A percentile compares a stretch with the other conserved stretches of the same genome.
Evolutionary conservation across 2,113 vertebrate species (phyloP).

Genomic region (Uria aalge): DNA sequence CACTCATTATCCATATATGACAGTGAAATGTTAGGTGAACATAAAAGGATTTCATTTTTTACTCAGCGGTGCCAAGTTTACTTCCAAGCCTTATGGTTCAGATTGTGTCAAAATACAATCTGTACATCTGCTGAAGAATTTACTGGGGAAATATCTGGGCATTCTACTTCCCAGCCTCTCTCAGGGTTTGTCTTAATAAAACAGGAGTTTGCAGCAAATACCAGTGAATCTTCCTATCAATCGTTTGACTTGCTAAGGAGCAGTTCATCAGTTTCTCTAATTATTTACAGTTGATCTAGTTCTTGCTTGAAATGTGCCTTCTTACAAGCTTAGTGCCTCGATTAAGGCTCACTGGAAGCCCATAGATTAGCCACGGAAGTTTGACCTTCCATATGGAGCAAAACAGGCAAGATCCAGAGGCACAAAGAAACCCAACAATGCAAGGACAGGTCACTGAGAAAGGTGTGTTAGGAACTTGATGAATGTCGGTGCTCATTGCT

Average conservation of each 20-base stretch:
- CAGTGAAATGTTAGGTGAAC: background rate
- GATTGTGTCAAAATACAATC: background rate
- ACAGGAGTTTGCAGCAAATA: background rate
- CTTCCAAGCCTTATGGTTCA: background rate
- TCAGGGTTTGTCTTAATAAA: background rate
- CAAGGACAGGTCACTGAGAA: background rate
- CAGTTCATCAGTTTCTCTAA: background rate
- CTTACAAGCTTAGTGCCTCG: background rate
- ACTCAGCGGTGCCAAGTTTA: background rate
- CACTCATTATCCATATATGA: background rate
- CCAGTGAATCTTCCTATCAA: background rate
- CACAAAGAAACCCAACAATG: background rate
- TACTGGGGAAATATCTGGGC: background rate
- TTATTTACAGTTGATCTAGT: background rate
- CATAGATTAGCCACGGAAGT: background rate
- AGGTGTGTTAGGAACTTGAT: constrained; percentile 15
- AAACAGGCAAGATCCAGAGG: constrained; percentile 4
- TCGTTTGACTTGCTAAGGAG: background rate
- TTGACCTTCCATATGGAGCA: background rate
- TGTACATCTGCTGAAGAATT: background rate
- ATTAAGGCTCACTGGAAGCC: constrained; percentile 26
- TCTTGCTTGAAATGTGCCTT: background rate
- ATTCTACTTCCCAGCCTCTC: background rate
- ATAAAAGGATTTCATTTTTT: background rate
- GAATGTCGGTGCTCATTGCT: constrained; percentile 1